These are phyloP conservation scores for Aplocera efformata DNA, from an alignment of 2,888 invertebrate species.

Conservation along the genomic window DNA sequence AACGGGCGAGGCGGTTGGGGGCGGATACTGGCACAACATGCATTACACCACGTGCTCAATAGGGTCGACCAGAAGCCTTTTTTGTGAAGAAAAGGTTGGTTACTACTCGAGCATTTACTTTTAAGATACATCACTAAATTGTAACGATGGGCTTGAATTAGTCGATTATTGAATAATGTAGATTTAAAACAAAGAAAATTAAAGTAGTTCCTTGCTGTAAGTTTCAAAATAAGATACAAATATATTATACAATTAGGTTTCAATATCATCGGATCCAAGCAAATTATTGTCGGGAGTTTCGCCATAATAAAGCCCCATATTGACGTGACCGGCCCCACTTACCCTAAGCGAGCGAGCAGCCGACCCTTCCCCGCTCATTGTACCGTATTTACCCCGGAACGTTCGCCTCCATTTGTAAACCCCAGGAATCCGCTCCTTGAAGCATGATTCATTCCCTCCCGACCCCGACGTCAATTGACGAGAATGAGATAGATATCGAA, in stretches of 20 bases:
- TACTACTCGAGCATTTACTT: conserved; percentile 17
- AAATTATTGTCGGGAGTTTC: conserved; percentile 68
- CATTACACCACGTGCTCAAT: conserved; percentile 60
- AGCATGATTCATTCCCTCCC: conserved; percentile 75
- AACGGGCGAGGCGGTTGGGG: conserved; percentile 55
- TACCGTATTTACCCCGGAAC: conserved; percentile 76
- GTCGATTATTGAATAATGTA: not conserved
- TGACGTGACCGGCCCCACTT: conserved; percentile 76
- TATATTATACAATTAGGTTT: conserved; percentile 26
- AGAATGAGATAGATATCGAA: conserved; percentile 54
- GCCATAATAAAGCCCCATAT: conserved; percentile 73
- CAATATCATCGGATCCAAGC: conserved; percentile 52
- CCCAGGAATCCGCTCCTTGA: conserved; percentile 77
- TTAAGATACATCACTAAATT: conserved; percentile 16
- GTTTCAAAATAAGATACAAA: conserved; percentile 11
- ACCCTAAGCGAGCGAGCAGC: conserved; percentile 66
- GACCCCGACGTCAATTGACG: conserved; percentile 62
- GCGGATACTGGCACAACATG: conserved; percentile 59
- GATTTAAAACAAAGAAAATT: not conserved
- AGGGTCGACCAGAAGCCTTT: conserved; percentile 44
- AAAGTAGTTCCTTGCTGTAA: not conserved
- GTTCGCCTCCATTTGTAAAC: conserved; percentile 75
- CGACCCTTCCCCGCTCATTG: conserved; percentile 76
- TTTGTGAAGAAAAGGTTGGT: conserved; percentile 26
- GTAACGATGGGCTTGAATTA: too few species aligned